phyloP scores from a whole-genome alignment of 2,888 invertebrate genomes.

The Onchidella celtica region DNA sequence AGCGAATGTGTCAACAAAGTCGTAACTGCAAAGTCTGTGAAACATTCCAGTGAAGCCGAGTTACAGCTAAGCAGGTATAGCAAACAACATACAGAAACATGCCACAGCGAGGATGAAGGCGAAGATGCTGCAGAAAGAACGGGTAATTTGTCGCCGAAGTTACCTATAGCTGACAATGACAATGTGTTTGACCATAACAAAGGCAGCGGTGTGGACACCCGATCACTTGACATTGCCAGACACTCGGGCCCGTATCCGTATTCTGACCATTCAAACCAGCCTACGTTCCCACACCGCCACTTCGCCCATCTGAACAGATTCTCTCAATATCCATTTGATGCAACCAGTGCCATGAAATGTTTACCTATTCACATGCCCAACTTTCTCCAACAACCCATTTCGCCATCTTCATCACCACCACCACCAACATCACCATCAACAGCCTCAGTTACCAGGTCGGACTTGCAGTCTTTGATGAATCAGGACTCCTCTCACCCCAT shows the following conservation, averaged over 20 bases:
- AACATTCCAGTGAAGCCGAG: neutral
- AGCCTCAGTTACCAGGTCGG: neutral
- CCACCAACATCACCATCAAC: no score
- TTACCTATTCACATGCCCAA: neutral
- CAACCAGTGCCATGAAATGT: neutral
- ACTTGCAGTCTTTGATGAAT: neutral
- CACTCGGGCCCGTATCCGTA: neutral
- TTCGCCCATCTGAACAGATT: neutral
- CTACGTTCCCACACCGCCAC: neutral
- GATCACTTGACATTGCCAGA: neutral
- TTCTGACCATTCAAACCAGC: neutral
- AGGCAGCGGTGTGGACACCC: neutral
- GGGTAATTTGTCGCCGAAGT: neutral
- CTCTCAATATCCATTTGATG: neutral
- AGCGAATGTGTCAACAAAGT: neutral
- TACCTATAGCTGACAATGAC: neutral
- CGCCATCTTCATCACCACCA: neutral
- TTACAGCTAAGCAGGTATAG: no score
- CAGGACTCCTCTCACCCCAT: neutral
- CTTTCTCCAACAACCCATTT: slow-evolving; percentile 4
- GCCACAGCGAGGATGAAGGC: neutral
- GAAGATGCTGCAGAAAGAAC: neutral
- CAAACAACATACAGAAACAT: no score
- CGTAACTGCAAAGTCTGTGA: neutral
- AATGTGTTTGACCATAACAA: neutral